phyloP scores from a whole-genome alignment of 2,113 vertebrate species.

The Erinaceus europaeus region DNA sequence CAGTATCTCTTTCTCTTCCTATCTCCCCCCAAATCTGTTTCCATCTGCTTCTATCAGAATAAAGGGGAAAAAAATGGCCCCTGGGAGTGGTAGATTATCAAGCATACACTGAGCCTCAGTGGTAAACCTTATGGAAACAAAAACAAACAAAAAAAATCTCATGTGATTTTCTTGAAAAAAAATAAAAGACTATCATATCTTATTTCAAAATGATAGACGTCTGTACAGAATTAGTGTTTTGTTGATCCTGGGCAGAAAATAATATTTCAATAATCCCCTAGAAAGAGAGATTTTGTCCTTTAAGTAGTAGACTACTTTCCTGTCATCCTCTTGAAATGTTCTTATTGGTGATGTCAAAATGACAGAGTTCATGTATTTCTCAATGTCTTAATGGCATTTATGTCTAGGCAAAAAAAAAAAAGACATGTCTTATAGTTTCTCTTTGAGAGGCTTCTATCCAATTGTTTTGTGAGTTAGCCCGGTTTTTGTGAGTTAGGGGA shows the following conservation, averaged over 20 bases:
- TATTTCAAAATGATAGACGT: too few species aligned
- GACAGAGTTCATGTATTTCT: not conserved
- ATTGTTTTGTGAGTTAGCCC: not conserved
- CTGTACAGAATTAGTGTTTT: not conserved
- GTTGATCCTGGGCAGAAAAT: not conserved
- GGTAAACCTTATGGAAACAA: too few species aligned
- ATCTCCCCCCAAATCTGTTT: too few species aligned
- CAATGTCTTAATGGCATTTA: not conserved
- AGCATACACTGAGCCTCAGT: too few species aligned
- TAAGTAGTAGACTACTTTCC: not conserved
- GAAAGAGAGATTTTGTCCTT: not conserved
- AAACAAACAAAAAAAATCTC: too few species aligned
- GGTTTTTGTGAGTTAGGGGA: too few species aligned
- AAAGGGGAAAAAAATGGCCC: too few species aligned
- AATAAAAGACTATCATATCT: too few species aligned
- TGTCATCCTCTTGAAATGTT: not conserved
- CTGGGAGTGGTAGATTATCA: too few species aligned
- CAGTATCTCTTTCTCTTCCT: too few species aligned
- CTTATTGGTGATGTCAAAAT: not conserved
- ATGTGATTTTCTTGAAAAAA: too few species aligned
- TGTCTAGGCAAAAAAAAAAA: not conserved
- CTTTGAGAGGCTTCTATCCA: not conserved
- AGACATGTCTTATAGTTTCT: not conserved
- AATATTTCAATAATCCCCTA: not conserved
- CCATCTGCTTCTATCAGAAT: too few species aligned